phyloP scores from a whole-genome alignment of 2,113 vertebrate species.

The zebrafish (Danio rerio) region DNA sequence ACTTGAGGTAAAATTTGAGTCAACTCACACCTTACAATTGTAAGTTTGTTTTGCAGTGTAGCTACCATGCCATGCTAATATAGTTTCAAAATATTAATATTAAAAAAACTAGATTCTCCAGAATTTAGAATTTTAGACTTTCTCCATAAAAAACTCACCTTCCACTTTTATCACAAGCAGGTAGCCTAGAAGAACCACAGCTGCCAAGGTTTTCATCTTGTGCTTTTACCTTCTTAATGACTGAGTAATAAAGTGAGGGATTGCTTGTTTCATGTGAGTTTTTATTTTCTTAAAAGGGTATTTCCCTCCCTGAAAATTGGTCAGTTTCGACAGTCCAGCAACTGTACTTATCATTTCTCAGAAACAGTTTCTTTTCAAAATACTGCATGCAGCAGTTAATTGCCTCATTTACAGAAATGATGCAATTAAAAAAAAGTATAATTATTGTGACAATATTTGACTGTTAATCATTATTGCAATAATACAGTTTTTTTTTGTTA shows the following conservation, averaged over 20 bases:
- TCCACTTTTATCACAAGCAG: neutral
- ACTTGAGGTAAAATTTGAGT: too few species aligned
- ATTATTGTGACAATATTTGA: too few species aligned
- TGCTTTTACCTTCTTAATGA: neutral
- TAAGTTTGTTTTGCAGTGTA: too few species aligned
- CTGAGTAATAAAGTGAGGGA: neutral
- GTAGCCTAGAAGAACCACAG: neutral
- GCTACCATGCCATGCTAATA: neutral
- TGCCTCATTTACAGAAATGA: too few species aligned
- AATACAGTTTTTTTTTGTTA: too few species aligned
- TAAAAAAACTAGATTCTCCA: neutral
- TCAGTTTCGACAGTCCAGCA: conserved; percentile 15
- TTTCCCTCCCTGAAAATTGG: neutral
- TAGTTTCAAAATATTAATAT: neutral
- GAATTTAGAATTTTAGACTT: neutral
- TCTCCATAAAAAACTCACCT: neutral
- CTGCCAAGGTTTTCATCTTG: neutral
- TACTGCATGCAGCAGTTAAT: too few species aligned
- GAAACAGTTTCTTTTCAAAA: conserved; percentile 18
- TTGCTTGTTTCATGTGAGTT: neutral
- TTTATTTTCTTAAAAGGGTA: neutral
- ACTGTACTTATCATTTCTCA: neutral
- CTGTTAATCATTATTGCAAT: too few species aligned
- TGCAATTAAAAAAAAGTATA: too few species aligned
- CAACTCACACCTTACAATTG: too few species aligned